phyloP scores from a whole-genome alignment of 2,113 vertebrate species.

The Eurystomus gularis region DNA sequence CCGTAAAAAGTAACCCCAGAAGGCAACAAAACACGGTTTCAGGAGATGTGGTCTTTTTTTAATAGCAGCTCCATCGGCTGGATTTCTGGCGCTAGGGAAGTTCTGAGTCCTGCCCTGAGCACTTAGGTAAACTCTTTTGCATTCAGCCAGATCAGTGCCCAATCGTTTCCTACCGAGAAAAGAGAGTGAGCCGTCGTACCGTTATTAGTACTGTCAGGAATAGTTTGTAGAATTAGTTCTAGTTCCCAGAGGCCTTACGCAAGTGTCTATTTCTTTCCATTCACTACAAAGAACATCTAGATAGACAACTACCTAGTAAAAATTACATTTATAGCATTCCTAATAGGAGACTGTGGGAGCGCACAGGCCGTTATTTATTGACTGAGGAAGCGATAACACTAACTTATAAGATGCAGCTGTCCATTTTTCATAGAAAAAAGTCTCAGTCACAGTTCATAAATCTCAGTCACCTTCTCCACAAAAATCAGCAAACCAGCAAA shows the following conservation, averaged over 20 bases:
- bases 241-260: not conserved
- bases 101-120: not conserved
- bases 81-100: not conserved
- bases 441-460: not conserved
- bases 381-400: not conserved
- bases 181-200: not conserved
- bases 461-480: not conserved
- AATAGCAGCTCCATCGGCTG: not conserved
- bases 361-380: not conserved
- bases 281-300: not conserved
- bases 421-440: not conserved
- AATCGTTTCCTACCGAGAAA: not conserved
- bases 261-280: not conserved
- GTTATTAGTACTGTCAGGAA: not conserved
- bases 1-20: not conserved
- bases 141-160: not conserved
- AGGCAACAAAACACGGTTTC: not conserved
- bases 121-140: not conserved
- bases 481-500: not conserved
- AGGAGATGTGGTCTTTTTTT: not conserved
- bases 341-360: fast-evolving
- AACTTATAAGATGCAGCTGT: not conserved
- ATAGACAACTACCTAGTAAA: not conserved
- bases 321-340: not conserved
- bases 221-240: not conserved